Percentiles rank a stretch among this genome's conserved stretches.
These are phyloP conservation scores for Charadrius vociferus DNA, from an alignment of 2,113 vertebrate genomes.

Conservation along the genomic window DNA sequence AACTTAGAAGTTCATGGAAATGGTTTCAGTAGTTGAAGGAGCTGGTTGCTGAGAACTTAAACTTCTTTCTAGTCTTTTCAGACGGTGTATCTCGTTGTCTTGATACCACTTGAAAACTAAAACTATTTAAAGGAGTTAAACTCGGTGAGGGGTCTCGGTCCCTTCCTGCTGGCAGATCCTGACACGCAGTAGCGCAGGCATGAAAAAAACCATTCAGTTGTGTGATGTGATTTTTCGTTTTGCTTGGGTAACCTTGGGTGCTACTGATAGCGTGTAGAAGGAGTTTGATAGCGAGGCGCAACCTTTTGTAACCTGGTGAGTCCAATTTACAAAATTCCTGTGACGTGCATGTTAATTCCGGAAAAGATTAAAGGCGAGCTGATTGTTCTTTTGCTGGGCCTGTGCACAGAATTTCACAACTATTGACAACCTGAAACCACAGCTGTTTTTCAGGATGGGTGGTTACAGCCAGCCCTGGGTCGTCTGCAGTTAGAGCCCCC, in stretches of 20 bases:
- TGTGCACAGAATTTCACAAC: neutral
- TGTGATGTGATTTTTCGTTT: neutral
- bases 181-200: neutral
- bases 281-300: neutral
- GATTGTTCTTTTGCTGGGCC: neutral
- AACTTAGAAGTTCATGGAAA: neutral
- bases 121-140: neutral
- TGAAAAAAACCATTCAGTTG: fast-evolving
- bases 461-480: neutral
- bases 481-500: neutral
- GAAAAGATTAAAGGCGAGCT: neutral
- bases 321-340: neutral
- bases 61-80: neutral
- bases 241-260: neutral
- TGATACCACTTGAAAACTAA: fast-evolving
- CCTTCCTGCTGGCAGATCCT: neutral
- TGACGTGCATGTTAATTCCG: fast-evolving
- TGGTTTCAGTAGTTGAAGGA: neutral
- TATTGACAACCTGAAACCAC: neutral
- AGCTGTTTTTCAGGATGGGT: neutral
- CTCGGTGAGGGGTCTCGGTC: fast-evolving
- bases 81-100: neutral
- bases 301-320: neutral
- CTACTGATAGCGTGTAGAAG: fast-evolving
- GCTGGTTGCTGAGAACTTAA: neutral